Percentiles rank a stretch among this genome's conserved stretches.
phyloP scores from a whole-genome alignment of 2,797 vertebrate genomes.

The Dallia pectoralis region DNA sequence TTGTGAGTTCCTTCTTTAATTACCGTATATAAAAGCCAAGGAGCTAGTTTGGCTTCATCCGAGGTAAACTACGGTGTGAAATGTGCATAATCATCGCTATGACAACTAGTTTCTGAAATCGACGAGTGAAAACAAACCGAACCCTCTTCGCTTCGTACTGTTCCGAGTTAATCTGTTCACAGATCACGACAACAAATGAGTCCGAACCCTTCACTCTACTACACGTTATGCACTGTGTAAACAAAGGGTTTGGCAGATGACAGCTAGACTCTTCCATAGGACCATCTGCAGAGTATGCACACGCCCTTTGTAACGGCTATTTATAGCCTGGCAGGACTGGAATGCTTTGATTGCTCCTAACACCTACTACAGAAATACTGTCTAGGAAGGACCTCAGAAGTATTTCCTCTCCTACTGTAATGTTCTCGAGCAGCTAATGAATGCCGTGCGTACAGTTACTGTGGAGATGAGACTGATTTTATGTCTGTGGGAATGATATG shows the following conservation, averaged over 20 bases:
- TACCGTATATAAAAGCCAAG: not conserved
- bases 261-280: slow-evolving; percentile 51
- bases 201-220: slow-evolving; percentile 43
- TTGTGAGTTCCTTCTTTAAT: slow-evolving; percentile 8
- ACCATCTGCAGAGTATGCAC: slow-evolving; percentile 49
- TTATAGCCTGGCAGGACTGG: slow-evolving; percentile 60
- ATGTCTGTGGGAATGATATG: not conserved
- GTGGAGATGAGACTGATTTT: not conserved
- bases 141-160: not conserved
- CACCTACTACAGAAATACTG: slow-evolving; percentile 42
- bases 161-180: not conserved
- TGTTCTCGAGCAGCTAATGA: slow-evolving; percentile 46
- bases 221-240: slow-evolving; percentile 49
- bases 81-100: no score
- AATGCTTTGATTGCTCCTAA: slow-evolving; percentile 66
- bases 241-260: slow-evolving; percentile 58
- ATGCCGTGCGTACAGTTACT: slow-evolving; percentile 29
- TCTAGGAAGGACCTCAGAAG: slow-evolving; percentile 46
- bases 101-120: not conserved
- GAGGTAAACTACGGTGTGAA: not conserved
- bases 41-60: not conserved
- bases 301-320: slow-evolving; percentile 67
- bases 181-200: slow-evolving; percentile 26
- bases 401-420: slow-evolving; percentile 44
- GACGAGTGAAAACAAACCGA: not conserved